A percentile compares a stretch with the other conserved stretches of the same genome.
These are phyloP conservation scores for Parotocinclus haroldoi DNA, from an alignment of 2,797 vertebrate genomes.

Conservation along the genomic window DNA sequence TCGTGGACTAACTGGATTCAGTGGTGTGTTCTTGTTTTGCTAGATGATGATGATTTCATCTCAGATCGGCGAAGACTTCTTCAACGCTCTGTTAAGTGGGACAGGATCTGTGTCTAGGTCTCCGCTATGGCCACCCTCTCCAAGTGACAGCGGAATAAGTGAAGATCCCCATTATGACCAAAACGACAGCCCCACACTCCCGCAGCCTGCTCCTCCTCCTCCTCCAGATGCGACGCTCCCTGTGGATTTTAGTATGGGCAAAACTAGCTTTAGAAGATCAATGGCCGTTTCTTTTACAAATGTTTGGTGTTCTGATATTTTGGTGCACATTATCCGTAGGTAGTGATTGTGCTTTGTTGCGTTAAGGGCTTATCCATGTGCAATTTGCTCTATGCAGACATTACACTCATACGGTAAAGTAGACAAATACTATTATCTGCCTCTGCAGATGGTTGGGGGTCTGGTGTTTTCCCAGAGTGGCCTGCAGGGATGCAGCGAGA, in stretches of 20 bases:
- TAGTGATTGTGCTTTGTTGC: background rate
- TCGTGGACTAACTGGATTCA: background rate
- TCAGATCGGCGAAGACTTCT: slow-evolving; percentile 60
- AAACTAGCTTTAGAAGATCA: slow-evolving; percentile 16
- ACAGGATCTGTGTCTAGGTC: slow-evolving; percentile 67
- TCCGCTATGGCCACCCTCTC: slow-evolving; percentile 81
- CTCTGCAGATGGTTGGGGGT: slow-evolving; percentile 66
- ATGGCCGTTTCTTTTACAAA: background rate
- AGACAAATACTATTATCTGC: slow-evolving; percentile 42
- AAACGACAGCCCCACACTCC: slow-evolving; percentile 80
- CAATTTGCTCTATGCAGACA: background rate
- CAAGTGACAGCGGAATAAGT: slow-evolving; percentile 87
- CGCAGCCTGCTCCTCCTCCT: slow-evolving; percentile 44
- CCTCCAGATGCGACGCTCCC: slow-evolving; percentile 62
- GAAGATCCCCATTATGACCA: slow-evolving; percentile 86
- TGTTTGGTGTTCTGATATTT: background rate
- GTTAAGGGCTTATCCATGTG: background rate
- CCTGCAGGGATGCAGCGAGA: slow-evolving; percentile 45
- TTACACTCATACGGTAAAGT: slow-evolving; percentile 7
- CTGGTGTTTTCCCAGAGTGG: slow-evolving; percentile 48
- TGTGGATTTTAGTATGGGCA: slow-evolving; percentile 68
- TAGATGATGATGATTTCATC: slow-evolving; percentile 58
- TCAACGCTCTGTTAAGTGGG: slow-evolving; percentile 63
- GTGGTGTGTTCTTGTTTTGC: slow-evolving; percentile 1
- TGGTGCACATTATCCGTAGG: background rate